Base-by-base conservation (phyloP, 1,140 invertebrate genomes). In the Drosophila lini region DNA sequence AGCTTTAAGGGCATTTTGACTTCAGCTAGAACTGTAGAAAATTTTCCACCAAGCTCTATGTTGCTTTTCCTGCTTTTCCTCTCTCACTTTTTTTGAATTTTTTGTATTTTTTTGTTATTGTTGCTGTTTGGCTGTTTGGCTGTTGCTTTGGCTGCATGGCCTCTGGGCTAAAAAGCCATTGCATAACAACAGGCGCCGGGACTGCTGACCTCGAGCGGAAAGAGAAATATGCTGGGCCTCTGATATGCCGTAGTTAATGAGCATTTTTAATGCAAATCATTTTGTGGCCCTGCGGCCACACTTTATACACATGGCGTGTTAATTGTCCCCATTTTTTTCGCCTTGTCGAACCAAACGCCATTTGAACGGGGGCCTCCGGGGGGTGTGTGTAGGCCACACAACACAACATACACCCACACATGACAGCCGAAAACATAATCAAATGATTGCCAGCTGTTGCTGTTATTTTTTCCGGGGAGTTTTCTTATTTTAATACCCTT, bases 211-310 rank as follows among this genome's bases (percentile, higher is more conserved):
- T 47, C 32, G 55, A 10, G 41, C 10, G 13, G 62, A 5, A 10
- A 9, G 22, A 25, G 13, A 6, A 9, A 6, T 9, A 52, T 22
- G 61, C 16, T 9, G 52, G 31, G 19, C 3, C 13, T 31, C 10
- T 11, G 61, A 32, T 42, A 55, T 34, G 5, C 15, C 55, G 34
- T 11, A 65, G 56, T 73, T 73, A 73, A 73, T 73, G 69, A 73
- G 69, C 52, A 73, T 73, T 73, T 73, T 71, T 59, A 71, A 71
- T 71, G 69, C 69, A 71, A 71, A 71, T 71, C 69, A 71, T 71
- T 71, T 73, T 40, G 52, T 5, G 52, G 65, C 53, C 69, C 31
- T 2, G 44, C 34, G 53, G 65, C 53, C 44, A 10, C 65, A 45
- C 62, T 69, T 69, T 69, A 53, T 48, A 34, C 45, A 42, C 64